Evolutionary conservation across 2,888 invertebrate genomes (phyloP).

Genomic region (Drepana falcataria): DNA sequence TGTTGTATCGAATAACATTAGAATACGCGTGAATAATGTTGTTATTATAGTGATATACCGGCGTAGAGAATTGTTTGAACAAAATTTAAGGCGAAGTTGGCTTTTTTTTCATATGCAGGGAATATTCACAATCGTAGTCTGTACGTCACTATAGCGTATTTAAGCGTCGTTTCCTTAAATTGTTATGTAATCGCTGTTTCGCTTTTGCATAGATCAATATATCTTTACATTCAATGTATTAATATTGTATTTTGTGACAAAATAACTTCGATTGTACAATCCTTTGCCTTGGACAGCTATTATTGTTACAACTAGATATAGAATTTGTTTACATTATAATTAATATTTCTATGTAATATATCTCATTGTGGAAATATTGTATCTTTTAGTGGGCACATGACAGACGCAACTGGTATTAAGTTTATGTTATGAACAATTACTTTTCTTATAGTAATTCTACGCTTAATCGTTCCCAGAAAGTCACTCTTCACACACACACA

Average conservation of each 20-base stretch:
- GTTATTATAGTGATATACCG: neutral
- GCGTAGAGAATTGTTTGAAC: neutral
- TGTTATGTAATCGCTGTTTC: slow-evolving; percentile 33
- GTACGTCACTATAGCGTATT: slow-evolving; percentile 5
- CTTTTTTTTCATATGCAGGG: neutral
- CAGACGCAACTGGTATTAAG: too few species aligned
- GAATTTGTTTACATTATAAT: slow-evolving; percentile 12
- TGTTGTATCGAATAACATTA: slow-evolving; percentile 14
- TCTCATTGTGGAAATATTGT: neutral
- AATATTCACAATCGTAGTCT: neutral
- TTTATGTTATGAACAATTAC: too few species aligned
- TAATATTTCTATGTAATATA: slow-evolving; percentile 9
- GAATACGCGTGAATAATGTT: neutral
- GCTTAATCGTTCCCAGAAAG: too few species aligned
- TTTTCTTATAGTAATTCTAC: too few species aligned
- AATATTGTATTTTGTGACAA: slow-evolving; percentile 23
- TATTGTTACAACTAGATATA: slow-evolving; percentile 25
- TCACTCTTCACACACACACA: too few species aligned
- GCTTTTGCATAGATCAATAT: slow-evolving; percentile 34
- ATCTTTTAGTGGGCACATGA: neutral
- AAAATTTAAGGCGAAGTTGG: neutral
- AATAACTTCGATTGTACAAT: slow-evolving; percentile 37
- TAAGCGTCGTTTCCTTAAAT: slow-evolving; percentile 29
- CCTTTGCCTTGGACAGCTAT: slow-evolving; percentile 53
- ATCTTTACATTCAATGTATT: slow-evolving; percentile 15